Percentiles rank a stretch among this genome's conserved stretches.
phyloP scores from a whole-genome alignment of 2,888 invertebrate genomes.

The Linyphia triangularis region DNA sequence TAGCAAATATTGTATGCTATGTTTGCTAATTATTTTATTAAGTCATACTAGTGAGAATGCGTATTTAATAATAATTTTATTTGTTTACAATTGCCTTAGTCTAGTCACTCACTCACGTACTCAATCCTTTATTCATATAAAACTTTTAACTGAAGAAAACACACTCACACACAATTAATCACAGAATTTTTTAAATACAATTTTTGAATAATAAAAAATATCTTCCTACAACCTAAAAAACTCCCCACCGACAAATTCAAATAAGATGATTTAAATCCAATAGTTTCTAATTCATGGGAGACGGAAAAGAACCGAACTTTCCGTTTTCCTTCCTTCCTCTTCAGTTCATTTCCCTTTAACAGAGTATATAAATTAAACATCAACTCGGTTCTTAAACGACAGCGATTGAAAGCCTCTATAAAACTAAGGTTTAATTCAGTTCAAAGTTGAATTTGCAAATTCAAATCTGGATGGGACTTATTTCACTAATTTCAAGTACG shows the following conservation, averaged over 20 bases:
- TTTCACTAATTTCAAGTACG: constrained; percentile 36
- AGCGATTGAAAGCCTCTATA: constrained; percentile 34
- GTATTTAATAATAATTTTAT: no score
- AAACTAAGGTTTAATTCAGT: constrained; percentile 33
- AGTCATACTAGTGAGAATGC: no score
- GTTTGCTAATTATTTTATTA: no score
- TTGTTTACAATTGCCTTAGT: no score
- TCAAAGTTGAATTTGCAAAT: constrained; percentile 25
- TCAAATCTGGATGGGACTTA: constrained; percentile 41
- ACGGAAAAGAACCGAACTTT: constrained; percentile 20
- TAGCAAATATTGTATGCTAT: no score
- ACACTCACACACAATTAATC: no score
- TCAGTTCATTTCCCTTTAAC: constrained; percentile 37
- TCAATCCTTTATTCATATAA: no score
- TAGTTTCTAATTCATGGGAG: constrained; percentile 53
- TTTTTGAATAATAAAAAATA: no score
- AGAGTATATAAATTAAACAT: constrained; percentile 43
- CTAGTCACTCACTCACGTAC: no score
- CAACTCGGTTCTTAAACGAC: constrained; percentile 15
- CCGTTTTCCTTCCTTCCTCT: constrained; percentile 20
- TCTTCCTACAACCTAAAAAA: background rate
- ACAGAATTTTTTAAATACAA: no score
- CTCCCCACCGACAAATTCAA: constrained; percentile 44
- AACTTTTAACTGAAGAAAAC: no score
- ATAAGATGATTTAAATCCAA: constrained; percentile 60